A percentile compares a stretch with the other conserved stretches of the same genome.
These are phyloP conservation scores for Centroberyx gerrardi DNA, from an alignment of 2,797 vertebrate genomes.

Conservation along the genomic window DNA sequence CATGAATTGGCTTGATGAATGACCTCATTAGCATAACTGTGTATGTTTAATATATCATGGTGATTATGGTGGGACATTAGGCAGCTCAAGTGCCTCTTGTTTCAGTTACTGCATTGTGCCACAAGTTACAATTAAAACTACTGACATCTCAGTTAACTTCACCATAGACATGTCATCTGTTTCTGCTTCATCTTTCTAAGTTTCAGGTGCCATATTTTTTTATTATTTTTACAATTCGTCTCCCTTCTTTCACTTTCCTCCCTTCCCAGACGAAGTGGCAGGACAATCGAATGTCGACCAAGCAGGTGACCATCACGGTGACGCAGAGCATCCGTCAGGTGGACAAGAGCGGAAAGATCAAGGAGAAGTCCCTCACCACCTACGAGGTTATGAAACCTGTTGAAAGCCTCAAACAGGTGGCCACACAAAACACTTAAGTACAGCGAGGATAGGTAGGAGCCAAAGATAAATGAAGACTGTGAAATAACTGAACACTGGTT, in stretches of 20 bases:
- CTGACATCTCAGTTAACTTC: background rate
- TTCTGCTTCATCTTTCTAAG: no score
- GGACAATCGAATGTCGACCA: constrained; percentile 88
- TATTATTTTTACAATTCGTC: background rate
- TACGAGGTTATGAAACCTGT: constrained; percentile 85
- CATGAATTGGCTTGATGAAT: no score
- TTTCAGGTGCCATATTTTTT: no score
- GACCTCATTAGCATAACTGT: no score
- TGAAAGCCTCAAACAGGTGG: constrained; percentile 74
- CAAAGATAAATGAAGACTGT: constrained; percentile 33
- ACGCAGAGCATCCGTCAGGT: constrained; percentile 88
- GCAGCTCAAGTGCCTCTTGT: no score
- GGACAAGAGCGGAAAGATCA: constrained; percentile 86
- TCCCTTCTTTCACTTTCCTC: background rate
- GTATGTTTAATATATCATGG: no score
- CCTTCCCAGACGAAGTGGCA: constrained; percentile 85
- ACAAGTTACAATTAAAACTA: background rate
- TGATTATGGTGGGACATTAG: no score
- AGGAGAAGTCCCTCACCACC: constrained; percentile 83
- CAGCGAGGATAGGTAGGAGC: constrained; percentile 32
- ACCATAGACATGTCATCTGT: no score
- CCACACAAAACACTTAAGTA: constrained; percentile 62
- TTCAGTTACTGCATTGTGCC: no score
- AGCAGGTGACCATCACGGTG: constrained; percentile 89
- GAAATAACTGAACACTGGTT: constrained; percentile 16